Evolutionary conservation across 2,888 invertebrate species (phyloP).

Genomic region (Empis livida): DNA sequence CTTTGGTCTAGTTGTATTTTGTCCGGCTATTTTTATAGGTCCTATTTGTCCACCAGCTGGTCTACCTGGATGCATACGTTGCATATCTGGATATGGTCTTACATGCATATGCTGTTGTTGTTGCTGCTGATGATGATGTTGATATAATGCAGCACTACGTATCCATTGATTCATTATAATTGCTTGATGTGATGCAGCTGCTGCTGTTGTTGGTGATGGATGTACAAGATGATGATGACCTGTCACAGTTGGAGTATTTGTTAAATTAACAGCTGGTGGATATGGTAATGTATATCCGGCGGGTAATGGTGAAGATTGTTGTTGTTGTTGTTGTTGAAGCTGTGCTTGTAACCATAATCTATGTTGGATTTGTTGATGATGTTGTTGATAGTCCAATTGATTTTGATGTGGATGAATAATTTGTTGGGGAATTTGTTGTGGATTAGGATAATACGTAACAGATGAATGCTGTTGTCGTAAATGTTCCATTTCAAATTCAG

Average conservation of each 20-base stretch:
- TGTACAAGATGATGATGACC: neutral
- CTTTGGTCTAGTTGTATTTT: constrained; percentile 51
- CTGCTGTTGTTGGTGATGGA: constrained; percentile 28
- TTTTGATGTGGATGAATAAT: constrained; percentile 36
- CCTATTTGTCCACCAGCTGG: constrained; percentile 38
- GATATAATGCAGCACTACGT: constrained; percentile 55
- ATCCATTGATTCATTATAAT: constrained; percentile 63
- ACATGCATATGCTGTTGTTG: constrained; percentile 23
- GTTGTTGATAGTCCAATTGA: constrained; percentile 33
- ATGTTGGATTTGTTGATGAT: constrained; percentile 15
- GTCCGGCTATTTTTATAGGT: constrained; percentile 42
- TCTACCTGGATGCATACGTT: constrained; percentile 23
- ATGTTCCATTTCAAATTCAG: constrained; percentile 22
- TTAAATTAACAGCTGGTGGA: constrained; percentile 4
- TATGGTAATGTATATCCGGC: constrained; percentile 3
- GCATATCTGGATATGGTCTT: constrained; percentile 40
- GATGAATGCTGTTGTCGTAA: constrained; percentile 23
- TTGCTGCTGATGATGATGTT: constrained; percentile 35
- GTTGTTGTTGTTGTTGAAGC: constrained; percentile 14
- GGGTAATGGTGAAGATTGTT: constrained; percentile 5
- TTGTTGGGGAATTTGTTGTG: constrained; percentile 19
- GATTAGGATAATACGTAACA: constrained; percentile 8
- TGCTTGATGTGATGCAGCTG: constrained; percentile 40
- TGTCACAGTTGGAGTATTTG: neutral
- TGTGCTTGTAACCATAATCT: constrained; percentile 16